Evolutionary conservation across 2,888 invertebrate species (phyloP).

Genomic region (Elgonia sp.): DNA sequence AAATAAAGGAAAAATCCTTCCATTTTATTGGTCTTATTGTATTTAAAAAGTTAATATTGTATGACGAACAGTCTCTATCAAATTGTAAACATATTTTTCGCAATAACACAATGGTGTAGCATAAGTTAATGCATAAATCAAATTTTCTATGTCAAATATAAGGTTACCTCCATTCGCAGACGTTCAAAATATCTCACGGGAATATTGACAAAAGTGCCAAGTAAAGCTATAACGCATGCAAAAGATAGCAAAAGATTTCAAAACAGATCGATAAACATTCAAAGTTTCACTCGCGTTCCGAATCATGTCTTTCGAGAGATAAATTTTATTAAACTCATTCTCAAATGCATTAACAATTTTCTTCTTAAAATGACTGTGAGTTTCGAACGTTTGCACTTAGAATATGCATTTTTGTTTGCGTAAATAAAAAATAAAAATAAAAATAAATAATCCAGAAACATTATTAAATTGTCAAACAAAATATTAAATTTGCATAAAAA

Average conservation of each 20-base stretch:
- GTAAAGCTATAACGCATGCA: constrained; percentile 59
- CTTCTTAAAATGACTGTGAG: too few species aligned
- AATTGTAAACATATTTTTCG: background rate
- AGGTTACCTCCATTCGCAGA: constrained; percentile 41
- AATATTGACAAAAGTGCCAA: constrained; percentile 68
- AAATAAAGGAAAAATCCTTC: background rate
- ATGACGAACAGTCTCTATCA: background rate
- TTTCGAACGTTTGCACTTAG: too few species aligned
- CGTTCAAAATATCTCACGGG: constrained; percentile 59
- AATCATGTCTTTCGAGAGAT: constrained; percentile 36
- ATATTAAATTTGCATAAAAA: too few species aligned
- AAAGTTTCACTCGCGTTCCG: constrained; percentile 46
- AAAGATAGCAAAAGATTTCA: constrained; percentile 58
- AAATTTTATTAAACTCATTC: constrained; percentile 37
- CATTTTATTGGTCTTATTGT: background rate
- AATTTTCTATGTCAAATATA: constrained; percentile 53
- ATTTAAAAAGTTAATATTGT: background rate
- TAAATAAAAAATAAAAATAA: too few species aligned
- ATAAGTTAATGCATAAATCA: constrained; percentile 59
- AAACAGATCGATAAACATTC: constrained; percentile 64
- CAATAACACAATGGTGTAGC: constrained; percentile 5
- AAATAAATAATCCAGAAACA: too few species aligned
- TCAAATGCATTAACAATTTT: background rate
- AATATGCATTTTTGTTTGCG: too few species aligned
- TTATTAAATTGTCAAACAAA: too few species aligned